Percentiles rank a stretch among this genome's conserved stretches.
Conservation (phyloP, 2,797 vertebrate genomes). For the Melanotaenia boesemani region DNA sequence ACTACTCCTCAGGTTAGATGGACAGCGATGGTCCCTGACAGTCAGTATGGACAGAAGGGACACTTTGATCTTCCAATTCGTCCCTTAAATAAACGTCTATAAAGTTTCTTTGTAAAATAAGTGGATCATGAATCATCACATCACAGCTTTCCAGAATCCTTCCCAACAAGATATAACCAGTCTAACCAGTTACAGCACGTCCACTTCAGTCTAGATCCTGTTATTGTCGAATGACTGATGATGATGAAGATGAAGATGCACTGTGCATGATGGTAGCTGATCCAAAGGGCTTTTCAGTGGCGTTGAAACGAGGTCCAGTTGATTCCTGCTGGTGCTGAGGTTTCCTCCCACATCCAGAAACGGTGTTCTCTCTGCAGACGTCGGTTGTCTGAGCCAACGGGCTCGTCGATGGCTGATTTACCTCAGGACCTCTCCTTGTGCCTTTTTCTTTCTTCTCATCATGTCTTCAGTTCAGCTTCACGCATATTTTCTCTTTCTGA, state of each 20-base stretch:
- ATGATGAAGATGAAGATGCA: conserved; percentile 1
- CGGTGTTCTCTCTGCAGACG: too few species aligned
- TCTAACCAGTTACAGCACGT: conserved; percentile 2
- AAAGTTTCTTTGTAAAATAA: too few species aligned
- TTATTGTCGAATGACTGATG: not conserved
- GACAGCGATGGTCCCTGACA: not conserved
- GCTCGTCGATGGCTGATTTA: conserved; percentile 62
- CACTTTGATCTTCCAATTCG: not conserved
- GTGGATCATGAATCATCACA: too few species aligned
- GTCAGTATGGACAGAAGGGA: not conserved
- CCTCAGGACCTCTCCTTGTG: conserved; percentile 81
- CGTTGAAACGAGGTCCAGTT: conserved; percentile 10
- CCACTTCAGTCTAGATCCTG: not conserved
- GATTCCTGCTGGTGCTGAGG: conserved; percentile 27
- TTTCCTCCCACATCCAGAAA: conserved; percentile 10
- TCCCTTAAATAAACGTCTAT: not conserved
- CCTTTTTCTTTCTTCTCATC: conserved; percentile 63
- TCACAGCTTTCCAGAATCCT: not conserved
- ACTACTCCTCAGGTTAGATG: not conserved
- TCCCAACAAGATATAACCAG: not conserved
- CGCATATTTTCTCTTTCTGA: conserved; percentile 35
- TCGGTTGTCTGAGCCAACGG: too few species aligned
- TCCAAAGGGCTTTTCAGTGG: conserved; percentile 20
- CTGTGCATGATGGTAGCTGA: conserved; percentile 26
- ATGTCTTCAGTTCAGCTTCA: conserved; percentile 32